These are phyloP conservation scores for Metacarcinus magister DNA, from an alignment of 2,888 invertebrate genomes.

Conservation along the genomic window DNA sequence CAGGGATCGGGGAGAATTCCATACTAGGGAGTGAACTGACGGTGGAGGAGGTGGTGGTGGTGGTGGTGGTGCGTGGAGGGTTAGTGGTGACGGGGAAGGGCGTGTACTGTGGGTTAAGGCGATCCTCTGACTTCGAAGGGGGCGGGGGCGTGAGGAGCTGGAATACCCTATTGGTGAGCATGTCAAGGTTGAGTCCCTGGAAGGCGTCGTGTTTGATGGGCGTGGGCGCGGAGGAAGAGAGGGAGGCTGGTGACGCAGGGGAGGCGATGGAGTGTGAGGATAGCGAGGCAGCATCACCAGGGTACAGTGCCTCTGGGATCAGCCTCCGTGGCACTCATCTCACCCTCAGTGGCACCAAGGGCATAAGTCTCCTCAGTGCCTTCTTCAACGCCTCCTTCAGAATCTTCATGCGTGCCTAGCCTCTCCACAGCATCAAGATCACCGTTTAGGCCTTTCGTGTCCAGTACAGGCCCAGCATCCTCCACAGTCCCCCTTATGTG, in stretches of 20 bases:
- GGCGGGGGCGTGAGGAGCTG: constrained; percentile 69
- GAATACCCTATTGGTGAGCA: constrained; percentile 76
- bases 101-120: constrained; percentile 80
- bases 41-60: background rate
- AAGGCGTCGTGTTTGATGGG: constrained; percentile 68
- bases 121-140: constrained; percentile 70
- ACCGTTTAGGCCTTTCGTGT: constrained; percentile 34
- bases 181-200: constrained; percentile 61
- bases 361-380: background rate
- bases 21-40: constrained; percentile 69
- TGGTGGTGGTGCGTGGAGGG: constrained; percentile 72
- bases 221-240: background rate
- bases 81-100: constrained; percentile 82
- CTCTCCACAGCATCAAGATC: constrained; percentile 50
- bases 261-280: background rate
- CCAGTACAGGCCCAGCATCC: constrained; percentile 2
- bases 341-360: background rate
- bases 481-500: background rate
- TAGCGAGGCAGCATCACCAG: constrained; percentile 46
- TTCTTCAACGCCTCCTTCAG: background rate
- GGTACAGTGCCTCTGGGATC: constrained; percentile 61
- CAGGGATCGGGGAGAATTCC: constrained; percentile 79
- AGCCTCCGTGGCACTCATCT: background rate
- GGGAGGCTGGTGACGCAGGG: background rate
- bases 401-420: background rate